phyloP scores from a whole-genome alignment of 2,113 vertebrate species.

The Passerina amoena region DNA sequence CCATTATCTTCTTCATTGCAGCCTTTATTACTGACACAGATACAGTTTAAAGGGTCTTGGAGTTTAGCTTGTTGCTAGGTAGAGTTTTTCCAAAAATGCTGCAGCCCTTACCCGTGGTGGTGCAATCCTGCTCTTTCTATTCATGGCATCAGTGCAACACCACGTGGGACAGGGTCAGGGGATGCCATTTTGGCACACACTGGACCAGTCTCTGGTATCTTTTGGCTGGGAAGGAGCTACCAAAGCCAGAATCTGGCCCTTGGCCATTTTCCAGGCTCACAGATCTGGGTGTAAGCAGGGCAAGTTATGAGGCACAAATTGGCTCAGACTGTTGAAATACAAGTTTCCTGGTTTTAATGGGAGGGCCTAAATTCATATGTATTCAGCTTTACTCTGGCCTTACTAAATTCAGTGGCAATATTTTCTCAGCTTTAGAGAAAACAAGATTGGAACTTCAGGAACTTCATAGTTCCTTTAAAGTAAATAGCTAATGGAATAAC shows the following conservation, averaged over 20 bases:
- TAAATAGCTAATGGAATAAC: background rate
- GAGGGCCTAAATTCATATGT: background rate
- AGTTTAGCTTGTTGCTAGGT: conserved; percentile 47
- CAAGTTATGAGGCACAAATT: background rate
- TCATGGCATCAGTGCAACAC: fast-evolving
- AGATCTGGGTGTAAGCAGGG: fast-evolving
- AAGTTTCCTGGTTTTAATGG: background rate
- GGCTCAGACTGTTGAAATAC: background rate
- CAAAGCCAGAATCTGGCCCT: background rate
- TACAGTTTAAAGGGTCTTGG: conserved; percentile 36
- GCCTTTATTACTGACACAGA: conserved; percentile 35
- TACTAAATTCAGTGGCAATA: background rate
- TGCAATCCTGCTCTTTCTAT: background rate
- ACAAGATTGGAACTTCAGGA: background rate
- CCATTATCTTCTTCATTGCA: conserved; percentile 59
- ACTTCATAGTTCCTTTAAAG: background rate
- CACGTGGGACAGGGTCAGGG: background rate
- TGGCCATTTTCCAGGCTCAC: background rate
- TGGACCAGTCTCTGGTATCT: background rate
- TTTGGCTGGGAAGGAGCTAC: background rate
- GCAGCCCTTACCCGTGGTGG: background rate
- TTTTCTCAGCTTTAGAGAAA: conserved; percentile 2
- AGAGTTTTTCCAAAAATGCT: background rate
- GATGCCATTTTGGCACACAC: background rate
- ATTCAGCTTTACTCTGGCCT: background rate